Percentiles rank a stretch among this genome's conserved stretches.
Conservation (phyloP, 2,888 invertebrate genomes). For the Altica lythri region DNA sequence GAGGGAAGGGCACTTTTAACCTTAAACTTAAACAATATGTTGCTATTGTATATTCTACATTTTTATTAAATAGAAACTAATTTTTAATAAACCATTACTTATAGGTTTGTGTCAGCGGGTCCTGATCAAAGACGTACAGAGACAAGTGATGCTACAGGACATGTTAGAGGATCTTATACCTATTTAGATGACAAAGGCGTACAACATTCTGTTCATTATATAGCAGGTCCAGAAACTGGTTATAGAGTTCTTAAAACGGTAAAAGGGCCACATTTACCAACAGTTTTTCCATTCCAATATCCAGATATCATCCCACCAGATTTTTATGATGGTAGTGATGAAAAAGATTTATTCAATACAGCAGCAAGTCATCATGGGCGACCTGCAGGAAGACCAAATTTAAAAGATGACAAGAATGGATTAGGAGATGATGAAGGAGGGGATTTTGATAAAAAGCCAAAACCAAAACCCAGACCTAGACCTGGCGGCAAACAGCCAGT, state of each 20-base stretch:
- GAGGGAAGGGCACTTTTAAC: no score
- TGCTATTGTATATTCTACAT: no score
- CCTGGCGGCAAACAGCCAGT: conserved; percentile 32
- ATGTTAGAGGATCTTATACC: conserved; percentile 77
- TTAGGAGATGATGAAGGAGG: conserved; percentile 25
- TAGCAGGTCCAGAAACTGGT: conserved; percentile 78
- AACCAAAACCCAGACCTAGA: conserved; percentile 15
- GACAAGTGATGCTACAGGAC: conserved; percentile 71
- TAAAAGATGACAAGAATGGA: conserved; percentile 27
- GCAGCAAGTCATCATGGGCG: conserved; percentile 62
- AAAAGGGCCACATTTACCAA: conserved; percentile 68
- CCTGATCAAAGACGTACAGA: conserved; percentile 78
- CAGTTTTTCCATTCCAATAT: conserved; percentile 62
- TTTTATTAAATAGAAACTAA: no score
- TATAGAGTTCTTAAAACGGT: conserved; percentile 74
- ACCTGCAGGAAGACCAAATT: conserved; percentile 56
- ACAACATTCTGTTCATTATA: conserved; percentile 77
- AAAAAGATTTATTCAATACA: conserved; percentile 54
- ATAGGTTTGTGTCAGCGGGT: conserved; percentile 73
- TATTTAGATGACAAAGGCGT: conserved; percentile 79
- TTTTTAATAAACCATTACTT: no score
- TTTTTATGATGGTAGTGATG: conserved; percentile 51
- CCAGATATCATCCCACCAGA: conserved; percentile 59
- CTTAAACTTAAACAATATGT: no score
- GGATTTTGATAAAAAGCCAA: conserved; percentile 9